Conservation (phyloP, 2,797 vertebrate genomes). For the Sphenopsis melanotis region DNA sequence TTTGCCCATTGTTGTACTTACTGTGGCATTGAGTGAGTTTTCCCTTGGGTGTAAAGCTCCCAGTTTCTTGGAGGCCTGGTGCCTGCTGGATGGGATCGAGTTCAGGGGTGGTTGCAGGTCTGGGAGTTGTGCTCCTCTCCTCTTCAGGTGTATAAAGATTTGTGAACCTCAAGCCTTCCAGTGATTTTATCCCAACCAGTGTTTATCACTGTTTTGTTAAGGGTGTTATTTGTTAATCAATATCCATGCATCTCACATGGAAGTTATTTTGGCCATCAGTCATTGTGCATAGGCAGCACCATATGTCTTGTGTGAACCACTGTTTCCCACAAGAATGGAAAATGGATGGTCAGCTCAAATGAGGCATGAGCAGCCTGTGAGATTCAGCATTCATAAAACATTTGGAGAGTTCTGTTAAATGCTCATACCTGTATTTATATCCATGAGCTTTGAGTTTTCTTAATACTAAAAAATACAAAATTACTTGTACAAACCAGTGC, state of each 20-base stretch:
- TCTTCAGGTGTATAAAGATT: not conserved
- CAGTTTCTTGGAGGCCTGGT: not conserved
- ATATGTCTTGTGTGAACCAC: not conserved
- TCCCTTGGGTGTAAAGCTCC: not conserved
- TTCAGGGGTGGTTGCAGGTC: not conserved
- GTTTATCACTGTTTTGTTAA: not conserved
- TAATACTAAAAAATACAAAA: not conserved
- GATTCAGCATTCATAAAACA: not conserved
- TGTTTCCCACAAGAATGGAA: not conserved
- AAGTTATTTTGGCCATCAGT: not conserved
- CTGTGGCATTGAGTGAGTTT: not conserved
- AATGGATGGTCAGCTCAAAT: not conserved
- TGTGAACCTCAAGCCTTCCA: slow-evolving; percentile 2
- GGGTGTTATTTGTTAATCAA: not conserved
- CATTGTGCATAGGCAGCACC: not conserved
- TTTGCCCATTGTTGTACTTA: not conserved
- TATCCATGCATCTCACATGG: not conserved
- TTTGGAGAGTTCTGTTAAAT: not conserved
- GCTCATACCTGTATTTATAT: not conserved
- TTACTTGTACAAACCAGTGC: not conserved
- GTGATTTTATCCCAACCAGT: not conserved
- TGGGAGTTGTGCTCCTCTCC: not conserved
- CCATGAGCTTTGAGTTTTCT: not conserved
- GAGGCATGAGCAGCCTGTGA: not conserved
- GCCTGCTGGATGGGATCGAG: rapidly evolving